Conservation (phyloP, 92 coral and sea anemone species). For the Nematostella vectensis region DNA sequence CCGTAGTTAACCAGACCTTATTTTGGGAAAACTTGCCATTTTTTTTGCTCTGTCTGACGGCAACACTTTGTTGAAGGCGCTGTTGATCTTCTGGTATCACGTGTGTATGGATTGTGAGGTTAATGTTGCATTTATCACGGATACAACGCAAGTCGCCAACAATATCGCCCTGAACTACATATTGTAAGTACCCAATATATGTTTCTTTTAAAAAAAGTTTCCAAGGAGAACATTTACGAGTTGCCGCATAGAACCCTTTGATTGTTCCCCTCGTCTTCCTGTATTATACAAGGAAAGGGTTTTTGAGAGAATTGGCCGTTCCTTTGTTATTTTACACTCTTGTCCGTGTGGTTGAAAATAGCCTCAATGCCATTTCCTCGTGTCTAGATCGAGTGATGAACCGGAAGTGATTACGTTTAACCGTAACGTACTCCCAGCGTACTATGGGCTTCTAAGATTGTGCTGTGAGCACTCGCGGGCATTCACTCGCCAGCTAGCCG, state of each 20-base stretch:
- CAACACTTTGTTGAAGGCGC: slow-evolving; percentile 52
- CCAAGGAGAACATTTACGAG: too few species aligned
- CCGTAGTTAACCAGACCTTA: too few species aligned
- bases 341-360: too few species aligned
- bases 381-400: slow-evolving; percentile 83
- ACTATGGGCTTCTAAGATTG: slow-evolving; percentile 81
- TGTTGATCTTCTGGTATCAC: slow-evolving; percentile 92
- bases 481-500: slow-evolving; percentile 82
- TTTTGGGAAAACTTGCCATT: too few species aligned
- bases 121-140: slow-evolving; percentile 82
- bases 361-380: too few species aligned
- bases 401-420: slow-evolving; percentile 93
- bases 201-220: background rate
- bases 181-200: slow-evolving; percentile 49
- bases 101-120: slow-evolving; percentile 80
- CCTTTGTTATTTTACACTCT: too few species aligned
- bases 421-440: slow-evolving; percentile 92
- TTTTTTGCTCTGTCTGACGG: too few species aligned
- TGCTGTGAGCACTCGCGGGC: slow-evolving; percentile 87
- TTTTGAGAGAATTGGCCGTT: too few species aligned
- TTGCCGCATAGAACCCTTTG: too few species aligned
- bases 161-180: slow-evolving; percentile 95
- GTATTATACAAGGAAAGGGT: too few species aligned
- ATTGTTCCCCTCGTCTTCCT: too few species aligned
- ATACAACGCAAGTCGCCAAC: slow-evolving; percentile 66